Percentiles rank a stretch among this genome's conserved stretches.
These are phyloP conservation scores for Fabriciana adippe DNA, from an alignment of 2,888 invertebrate species.

Conservation along the genomic window DNA sequence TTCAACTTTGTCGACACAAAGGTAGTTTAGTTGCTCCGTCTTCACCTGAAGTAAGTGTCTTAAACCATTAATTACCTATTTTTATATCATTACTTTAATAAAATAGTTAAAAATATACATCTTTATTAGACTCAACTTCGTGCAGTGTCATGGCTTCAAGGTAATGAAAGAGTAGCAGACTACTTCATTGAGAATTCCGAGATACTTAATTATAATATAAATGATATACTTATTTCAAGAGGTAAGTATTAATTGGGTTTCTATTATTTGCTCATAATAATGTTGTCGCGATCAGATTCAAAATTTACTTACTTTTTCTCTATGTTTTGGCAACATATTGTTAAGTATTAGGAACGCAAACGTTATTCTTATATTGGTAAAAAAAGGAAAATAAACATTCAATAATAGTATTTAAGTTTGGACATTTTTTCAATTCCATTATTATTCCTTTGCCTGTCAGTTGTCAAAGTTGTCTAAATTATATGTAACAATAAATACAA, in stretches of 20 bases:
- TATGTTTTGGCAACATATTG: too few species aligned
- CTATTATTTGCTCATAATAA: background rate
- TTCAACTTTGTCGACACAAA: conserved; percentile 74
- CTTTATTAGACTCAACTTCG: conserved; percentile 66
- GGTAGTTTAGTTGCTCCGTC: conserved; percentile 76
- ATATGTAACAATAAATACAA: too few species aligned
- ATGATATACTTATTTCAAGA: conserved; percentile 68
- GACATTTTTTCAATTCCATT: too few species aligned
- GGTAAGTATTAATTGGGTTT: conserved; percentile 47
- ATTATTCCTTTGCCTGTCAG: too few species aligned
- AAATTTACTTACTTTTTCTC: background rate
- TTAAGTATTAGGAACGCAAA: too few species aligned
- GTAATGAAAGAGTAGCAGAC: conserved; percentile 70
- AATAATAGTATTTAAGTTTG: too few species aligned
- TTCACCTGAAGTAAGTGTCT: conserved; percentile 64
- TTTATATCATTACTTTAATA: background rate
- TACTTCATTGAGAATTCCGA: conserved; percentile 71
- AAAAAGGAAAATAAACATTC: too few species aligned
- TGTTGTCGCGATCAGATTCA: too few species aligned
- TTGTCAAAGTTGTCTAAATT: too few species aligned
- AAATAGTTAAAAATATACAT: background rate
- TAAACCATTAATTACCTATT: background rate
- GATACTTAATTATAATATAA: conserved; percentile 66
- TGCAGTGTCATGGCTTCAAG: conserved; percentile 72
- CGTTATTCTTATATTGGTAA: too few species aligned